phyloP scores from a whole-genome alignment of 1,140 invertebrate species.

The Drosophila sechellia region DNA sequence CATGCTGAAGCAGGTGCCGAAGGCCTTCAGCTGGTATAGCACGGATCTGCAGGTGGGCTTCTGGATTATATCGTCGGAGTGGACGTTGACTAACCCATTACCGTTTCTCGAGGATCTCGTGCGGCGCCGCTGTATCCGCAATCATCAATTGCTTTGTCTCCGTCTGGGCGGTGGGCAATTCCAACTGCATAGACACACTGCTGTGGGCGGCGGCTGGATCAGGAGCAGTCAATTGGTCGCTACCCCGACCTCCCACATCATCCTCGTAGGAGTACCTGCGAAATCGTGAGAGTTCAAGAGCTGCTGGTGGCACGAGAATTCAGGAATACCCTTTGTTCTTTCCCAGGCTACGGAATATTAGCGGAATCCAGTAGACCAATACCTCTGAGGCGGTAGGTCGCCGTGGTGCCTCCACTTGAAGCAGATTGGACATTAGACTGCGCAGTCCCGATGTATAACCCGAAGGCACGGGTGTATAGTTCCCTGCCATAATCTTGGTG shows the following conservation, averaged over 20 bases:
- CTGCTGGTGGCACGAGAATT: too few relatives aligned
- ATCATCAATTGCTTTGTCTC: constrained; percentile 77
- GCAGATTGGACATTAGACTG: constrained; percentile 87
- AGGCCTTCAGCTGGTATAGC: constrained; percentile 86
- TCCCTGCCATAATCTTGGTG: constrained; percentile 90
- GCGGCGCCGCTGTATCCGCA: constrained; percentile 72
- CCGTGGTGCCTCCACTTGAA: constrained; percentile 88
- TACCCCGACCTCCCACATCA: constrained; percentile 31
- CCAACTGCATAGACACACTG: constrained; percentile 65
- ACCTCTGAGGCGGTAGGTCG: constrained; percentile 88
- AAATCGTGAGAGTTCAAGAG: neutral
- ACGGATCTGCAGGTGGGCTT: constrained; percentile 85
- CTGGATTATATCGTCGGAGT: neutral
- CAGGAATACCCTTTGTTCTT: constrained; percentile 78
- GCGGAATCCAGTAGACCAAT: constrained; percentile 86
- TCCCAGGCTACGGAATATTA: constrained; percentile 85
- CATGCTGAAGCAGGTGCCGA: constrained; percentile 85
- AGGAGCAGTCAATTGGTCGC: constrained; percentile 16
- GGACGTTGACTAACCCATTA: neutral
- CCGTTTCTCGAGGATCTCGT: constrained; percentile 74
- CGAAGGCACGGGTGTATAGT: constrained; percentile 85
- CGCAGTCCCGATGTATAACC: constrained; percentile 89
- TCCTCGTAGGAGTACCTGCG: constrained; percentile 74
- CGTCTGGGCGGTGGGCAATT: constrained; percentile 72
- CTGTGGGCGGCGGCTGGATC: constrained; percentile 45